Conservation (phyloP, 2,888 invertebrate species). For the Apamea crenata region DNA sequence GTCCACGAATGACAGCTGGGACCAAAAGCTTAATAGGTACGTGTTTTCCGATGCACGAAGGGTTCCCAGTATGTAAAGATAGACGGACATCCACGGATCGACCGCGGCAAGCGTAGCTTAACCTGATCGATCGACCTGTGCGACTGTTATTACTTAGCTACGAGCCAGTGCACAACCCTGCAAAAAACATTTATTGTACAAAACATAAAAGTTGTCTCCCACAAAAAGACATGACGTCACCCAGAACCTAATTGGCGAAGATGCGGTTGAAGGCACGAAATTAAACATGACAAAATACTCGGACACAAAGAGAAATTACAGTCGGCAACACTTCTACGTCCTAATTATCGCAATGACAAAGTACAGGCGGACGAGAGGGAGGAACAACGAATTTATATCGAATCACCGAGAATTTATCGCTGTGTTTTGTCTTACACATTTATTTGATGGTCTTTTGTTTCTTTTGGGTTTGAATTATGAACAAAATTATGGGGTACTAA, state of each 20-base stretch:
- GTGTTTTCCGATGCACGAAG: not conserved
- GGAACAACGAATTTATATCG: slow-evolving; percentile 72
- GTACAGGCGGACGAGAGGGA: slow-evolving; percentile 75
- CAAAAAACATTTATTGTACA: slow-evolving; percentile 21
- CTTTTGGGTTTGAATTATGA: slow-evolving; percentile 24
- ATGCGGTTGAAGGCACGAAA: slow-evolving; percentile 79
- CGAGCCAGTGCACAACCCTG: no score
- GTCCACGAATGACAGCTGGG: not conserved
- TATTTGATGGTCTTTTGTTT: slow-evolving; percentile 57
- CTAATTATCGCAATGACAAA: slow-evolving; percentile 84
- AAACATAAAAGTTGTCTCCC: not conserved
- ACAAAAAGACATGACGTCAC: slow-evolving; percentile 46
- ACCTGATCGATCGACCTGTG: not conserved
- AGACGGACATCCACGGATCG: not conserved
- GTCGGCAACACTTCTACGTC: slow-evolving; percentile 77
- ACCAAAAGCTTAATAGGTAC: not conserved
- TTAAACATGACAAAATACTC: slow-evolving; percentile 85
- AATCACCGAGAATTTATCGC: slow-evolving; percentile 67
- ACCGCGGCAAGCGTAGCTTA: not conserved
- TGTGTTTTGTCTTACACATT: slow-evolving; percentile 59
- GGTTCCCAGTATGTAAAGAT: not conserved
- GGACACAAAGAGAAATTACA: slow-evolving; percentile 82
- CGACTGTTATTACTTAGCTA: not conserved
- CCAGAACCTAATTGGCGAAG: slow-evolving; percentile 75
- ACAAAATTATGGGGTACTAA: slow-evolving; percentile 6